Conservation (phyloP, 1,140 invertebrate species). For the Trinorchestia longiramus region DNA sequence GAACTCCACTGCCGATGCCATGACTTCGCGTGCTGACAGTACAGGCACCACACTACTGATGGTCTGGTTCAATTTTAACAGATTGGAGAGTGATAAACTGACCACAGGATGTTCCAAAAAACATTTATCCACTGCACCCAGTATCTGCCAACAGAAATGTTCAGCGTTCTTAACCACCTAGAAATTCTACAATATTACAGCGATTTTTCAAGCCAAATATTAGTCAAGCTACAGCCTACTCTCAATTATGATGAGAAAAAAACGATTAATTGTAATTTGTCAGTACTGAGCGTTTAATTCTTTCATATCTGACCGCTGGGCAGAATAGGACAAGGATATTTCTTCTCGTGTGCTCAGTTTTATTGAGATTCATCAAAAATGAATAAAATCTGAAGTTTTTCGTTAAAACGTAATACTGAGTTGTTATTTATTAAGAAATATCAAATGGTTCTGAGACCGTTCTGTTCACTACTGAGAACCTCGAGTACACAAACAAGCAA, state of each 20-base stretch:
- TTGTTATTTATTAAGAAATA: not conserved
- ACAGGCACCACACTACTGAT: too few relatives aligned
- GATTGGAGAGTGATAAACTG: too few relatives aligned
- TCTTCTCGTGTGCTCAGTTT: not conserved
- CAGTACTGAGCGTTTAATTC: not conserved
- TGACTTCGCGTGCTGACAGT: too few relatives aligned
- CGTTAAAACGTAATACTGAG: not conserved
- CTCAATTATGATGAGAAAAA: not conserved
- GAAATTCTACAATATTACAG: too few relatives aligned
- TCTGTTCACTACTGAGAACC: too few relatives aligned
- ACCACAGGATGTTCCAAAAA: too few relatives aligned
- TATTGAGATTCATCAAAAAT: not conserved
- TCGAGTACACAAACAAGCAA: too few relatives aligned
- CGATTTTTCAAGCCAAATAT: not conserved
- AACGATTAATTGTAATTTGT: not conserved
- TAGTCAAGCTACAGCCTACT: not conserved
- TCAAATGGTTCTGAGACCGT: not conserved
- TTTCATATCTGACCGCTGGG: not conserved
- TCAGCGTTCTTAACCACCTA: too few relatives aligned
- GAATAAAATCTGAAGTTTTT: not conserved
- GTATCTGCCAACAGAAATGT: too few relatives aligned
- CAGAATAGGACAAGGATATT: not conserved
- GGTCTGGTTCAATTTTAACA: too few relatives aligned
- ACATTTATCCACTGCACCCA: too few relatives aligned
- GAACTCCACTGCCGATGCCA: too few relatives aligned